Base-by-base conservation (phyloP, 2,888 invertebrate species). In the Hemistola chrysoprasaria region DNA sequence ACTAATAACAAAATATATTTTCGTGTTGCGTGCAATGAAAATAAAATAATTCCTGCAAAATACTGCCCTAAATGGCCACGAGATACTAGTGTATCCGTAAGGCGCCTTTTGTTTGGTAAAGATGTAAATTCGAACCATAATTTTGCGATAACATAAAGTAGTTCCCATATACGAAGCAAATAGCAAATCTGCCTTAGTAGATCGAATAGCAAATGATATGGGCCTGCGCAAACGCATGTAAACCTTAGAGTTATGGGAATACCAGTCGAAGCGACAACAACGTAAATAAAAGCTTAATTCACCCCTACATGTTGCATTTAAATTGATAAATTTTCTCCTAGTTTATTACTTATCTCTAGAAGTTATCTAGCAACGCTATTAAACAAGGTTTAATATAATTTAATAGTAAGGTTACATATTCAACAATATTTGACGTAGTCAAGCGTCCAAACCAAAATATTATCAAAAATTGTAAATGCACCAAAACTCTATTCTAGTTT, bases 241-340 rank as follows among this genome's bases (percentile, higher is more conserved):
- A 46, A 40, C 42, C 39, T 39, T 50, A 52, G 61, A 67, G 56
- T 65, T 66, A 63, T 62, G 62, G 56, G 55, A 49, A 58, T 61
- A 55, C 50, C 51, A 41, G 39, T 39, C 25, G 46, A 51, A 45
- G 40, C 50, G 46, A 53, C 51, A 56, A 54, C 56, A 47, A 41
- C 58, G 58, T 65, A 65, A 67, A 64, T 68, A 68, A 62, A 53
- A 38, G 50, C 56, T 59, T 60, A 62, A 68, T 67, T 69, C 59
- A 61, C 52, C 50, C 54, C 45, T 60, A 56, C 65, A 50, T 53
- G 55, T 59, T 55, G 56, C 41, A 59, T 49, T 60, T 62, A 54
- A 59, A 62, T 63, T 65, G 56, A 47, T 44, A 51, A 33, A 46
- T 53, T 39, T 44, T 35, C 34, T 49, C 38, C 47, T 22, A 11